Percentiles rank a stretch among this genome's conserved stretches.
These are phyloP conservation scores for Phaethon lepturus DNA, from an alignment of 2,113 vertebrate genomes.

Conservation along the genomic window DNA sequence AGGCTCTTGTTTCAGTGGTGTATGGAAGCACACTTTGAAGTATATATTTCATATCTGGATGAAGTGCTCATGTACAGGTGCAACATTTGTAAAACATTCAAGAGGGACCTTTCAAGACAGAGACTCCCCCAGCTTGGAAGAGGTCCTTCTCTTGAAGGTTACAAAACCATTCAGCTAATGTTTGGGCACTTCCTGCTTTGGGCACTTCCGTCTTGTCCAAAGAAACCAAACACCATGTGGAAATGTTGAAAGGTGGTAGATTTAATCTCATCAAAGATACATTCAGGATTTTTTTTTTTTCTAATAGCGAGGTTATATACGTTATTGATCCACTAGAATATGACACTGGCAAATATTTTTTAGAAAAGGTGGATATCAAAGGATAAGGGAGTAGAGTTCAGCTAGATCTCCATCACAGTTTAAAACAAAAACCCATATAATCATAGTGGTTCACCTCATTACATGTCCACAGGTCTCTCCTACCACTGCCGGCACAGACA, in stretches of 20 bases:
- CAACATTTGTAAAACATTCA: neutral
- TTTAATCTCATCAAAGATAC: neutral
- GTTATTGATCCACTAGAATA: neutral
- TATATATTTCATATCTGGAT: neutral
- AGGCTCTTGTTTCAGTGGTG: neutral
- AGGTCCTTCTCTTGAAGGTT: neutral
- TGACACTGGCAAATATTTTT: neutral
- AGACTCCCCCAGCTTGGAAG: neutral
- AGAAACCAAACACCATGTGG: neutral
- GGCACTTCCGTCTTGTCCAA: neutral
- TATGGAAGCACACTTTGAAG: neutral
- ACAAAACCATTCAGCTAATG: neutral
- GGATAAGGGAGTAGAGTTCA: neutral
- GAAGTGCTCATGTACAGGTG: neutral
- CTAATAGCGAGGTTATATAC: neutral
- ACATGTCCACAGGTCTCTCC: neutral
- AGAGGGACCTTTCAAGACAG: neutral
- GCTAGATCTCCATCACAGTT: neutral
- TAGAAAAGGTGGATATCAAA: neutral
- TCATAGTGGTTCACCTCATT: neutral
- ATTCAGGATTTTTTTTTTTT: neutral
- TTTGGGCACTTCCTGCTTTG: neutral
- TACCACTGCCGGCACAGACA: neutral
- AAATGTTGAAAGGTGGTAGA: neutral
- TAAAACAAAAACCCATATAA: neutral